These are phyloP conservation scores for Anableps anableps DNA, from an alignment of 2,797 vertebrate genomes.

Conservation along the genomic window DNA sequence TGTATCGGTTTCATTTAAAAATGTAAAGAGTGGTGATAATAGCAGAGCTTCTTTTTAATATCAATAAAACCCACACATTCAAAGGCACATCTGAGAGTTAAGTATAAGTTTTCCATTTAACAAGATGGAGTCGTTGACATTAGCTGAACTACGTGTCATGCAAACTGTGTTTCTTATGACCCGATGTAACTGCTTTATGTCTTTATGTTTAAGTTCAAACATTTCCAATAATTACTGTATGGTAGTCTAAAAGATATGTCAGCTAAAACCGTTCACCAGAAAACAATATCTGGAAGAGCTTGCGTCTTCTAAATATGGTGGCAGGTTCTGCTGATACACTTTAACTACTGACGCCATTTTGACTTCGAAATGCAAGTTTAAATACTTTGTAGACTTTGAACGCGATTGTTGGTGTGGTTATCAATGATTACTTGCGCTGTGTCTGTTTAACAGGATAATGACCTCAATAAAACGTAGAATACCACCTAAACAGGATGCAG, in stretches of 20 bases:
- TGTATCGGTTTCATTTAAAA: neutral
- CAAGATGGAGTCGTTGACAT: neutral
- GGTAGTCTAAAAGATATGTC: neutral
- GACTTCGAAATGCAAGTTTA: neutral
- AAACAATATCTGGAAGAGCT: neutral
- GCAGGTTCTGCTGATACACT: neutral
- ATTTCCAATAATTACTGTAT: neutral
- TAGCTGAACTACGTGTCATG: neutral
- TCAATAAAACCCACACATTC: neutral
- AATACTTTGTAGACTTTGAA: neutral
- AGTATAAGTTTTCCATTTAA: too few species aligned
- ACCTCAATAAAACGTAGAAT: neutral
- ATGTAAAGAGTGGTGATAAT: neutral
- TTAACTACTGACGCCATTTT: neutral
- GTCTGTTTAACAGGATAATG: conserved; percentile 7
- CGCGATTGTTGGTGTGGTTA: neutral
- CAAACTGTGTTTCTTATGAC: neutral
- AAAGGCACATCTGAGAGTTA: neutral
- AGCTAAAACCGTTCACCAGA: neutral
- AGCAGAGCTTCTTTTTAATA: neutral
- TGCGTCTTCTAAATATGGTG: neutral
- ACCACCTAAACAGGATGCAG: neutral
- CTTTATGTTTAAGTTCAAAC: neutral
- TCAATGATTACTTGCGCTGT: neutral
- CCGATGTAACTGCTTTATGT: neutral